Base-by-base conservation (phyloP, 2,113 vertebrate genomes). In the Oostethus manadensis region DNA sequence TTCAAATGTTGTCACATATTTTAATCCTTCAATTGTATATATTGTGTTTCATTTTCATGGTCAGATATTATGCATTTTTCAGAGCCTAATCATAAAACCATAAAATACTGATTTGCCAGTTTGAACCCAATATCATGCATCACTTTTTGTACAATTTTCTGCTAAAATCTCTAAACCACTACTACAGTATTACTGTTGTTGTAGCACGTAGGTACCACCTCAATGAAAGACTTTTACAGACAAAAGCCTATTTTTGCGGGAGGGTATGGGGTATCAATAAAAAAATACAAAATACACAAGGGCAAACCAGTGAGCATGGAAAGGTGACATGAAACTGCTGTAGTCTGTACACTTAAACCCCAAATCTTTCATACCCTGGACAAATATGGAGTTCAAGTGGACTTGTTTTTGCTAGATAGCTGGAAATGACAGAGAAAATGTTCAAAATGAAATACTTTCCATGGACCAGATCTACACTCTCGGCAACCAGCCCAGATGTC, bases 241-340 rank as follows among this genome's bases (percentile, higher is more conserved):
- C 44, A 64, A 70, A 71, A 76, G 29, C 8, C 29, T 61, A 70
- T 77, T 70, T 77, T 69, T 40, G 68, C 2, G 35, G 35, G 38
- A 74, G 29, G 51, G 56, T 17, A 70, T 62, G 55, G 73, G 60
- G 62, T 59, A 42, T 18, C 8, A 63, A 57, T 60, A 59, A 55
- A 67, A 77, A 58, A 77, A 62, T 63, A 68, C 64, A 55, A 69
- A 56, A 75, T n/a, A n/a, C n/a, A n/a, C 46, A 26, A 26, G 23
- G 40, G 78, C 77, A 80, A 73, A 56, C 60, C 62, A 50, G 53
- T 68, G 66, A 56, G 64, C 68, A 73, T 55, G 71, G 56, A 74
- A 64, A 68, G 48, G 20, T 54, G 43, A 22, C 61, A 54, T 56
- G 8, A 64, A 44, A 43, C 23, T 58, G n/a, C 17, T 15, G 22